These are phyloP conservation scores for Sebastes variabilis DNA, from an alignment of 2,797 vertebrate species.

Conservation along the genomic window DNA sequence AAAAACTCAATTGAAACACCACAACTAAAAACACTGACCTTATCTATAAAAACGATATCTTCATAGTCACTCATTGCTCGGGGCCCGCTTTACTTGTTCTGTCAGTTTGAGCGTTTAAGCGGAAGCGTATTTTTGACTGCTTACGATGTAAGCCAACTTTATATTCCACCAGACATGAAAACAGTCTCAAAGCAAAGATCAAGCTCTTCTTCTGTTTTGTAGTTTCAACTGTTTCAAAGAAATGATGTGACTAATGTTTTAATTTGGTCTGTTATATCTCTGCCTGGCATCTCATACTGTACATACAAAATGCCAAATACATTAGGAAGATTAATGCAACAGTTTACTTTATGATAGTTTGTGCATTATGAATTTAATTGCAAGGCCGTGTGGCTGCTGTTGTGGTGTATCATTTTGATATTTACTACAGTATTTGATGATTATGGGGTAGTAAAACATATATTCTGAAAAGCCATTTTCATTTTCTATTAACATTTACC, in stretches of 20 bases:
- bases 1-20: slow-evolving; percentile 12
- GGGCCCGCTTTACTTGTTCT: slow-evolving; percentile 9
- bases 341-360: neutral
- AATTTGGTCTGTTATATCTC: neutral
- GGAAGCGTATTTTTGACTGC: slow-evolving; percentile 8
- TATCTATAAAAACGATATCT: slow-evolving; percentile 42
- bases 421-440: neutral
- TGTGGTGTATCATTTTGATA: neutral
- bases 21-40: slow-evolving; percentile 42
- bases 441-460: neutral
- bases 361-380: neutral
- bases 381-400: neutral
- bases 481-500: slow-evolving; percentile 13
- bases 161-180: slow-evolving; percentile 17
- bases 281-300: neutral
- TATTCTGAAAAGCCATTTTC: neutral
- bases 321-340: neutral
- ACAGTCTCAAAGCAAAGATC: slow-evolving; percentile 15
- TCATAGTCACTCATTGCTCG: slow-evolving; percentile 21
- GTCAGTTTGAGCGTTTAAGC: slow-evolving; percentile 16
- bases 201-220: neutral
- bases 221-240: neutral
- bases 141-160: slow-evolving; percentile 13
- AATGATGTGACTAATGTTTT: neutral
- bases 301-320: neutral